Evolutionary conservation across 2,888 invertebrate genomes (phyloP).

Genomic region (Eristalis intricaria): DNA sequence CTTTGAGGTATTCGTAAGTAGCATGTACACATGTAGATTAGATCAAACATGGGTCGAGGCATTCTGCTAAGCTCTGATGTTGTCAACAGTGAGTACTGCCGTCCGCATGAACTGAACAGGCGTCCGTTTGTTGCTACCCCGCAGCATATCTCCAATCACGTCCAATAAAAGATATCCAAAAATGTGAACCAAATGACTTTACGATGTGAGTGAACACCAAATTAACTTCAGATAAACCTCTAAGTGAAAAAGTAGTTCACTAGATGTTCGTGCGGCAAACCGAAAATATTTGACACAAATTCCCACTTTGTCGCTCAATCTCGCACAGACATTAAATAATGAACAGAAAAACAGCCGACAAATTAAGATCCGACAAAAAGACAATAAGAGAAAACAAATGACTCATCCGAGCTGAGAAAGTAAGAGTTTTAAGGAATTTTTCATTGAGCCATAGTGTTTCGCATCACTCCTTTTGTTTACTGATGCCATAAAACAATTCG

Average conservation of each 20-base stretch:
- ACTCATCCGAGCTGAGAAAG: not conserved
- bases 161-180: not conserved
- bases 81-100: no score
- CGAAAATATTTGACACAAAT: not conserved
- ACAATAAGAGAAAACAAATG: not conserved
- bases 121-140: not conserved
- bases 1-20: not conserved
- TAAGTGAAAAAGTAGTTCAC: not conserved
- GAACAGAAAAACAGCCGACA: not conserved
- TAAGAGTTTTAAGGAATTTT: not conserved
- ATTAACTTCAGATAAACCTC: not conserved
- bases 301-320: not conserved
- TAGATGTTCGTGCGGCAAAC: not conserved
- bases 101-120: no score
- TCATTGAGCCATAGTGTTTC: not conserved
- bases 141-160: not conserved
- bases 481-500: not conserved
- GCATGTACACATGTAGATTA: no score
- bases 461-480: not conserved
- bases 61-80: no score
- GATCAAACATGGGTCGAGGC: no score
- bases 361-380: not conserved
- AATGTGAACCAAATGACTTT: not conserved
- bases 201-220: not conserved
- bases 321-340: not conserved